phyloP scores from a whole-genome alignment of 2,113 vertebrate species.

The Axis porcinus region DNA sequence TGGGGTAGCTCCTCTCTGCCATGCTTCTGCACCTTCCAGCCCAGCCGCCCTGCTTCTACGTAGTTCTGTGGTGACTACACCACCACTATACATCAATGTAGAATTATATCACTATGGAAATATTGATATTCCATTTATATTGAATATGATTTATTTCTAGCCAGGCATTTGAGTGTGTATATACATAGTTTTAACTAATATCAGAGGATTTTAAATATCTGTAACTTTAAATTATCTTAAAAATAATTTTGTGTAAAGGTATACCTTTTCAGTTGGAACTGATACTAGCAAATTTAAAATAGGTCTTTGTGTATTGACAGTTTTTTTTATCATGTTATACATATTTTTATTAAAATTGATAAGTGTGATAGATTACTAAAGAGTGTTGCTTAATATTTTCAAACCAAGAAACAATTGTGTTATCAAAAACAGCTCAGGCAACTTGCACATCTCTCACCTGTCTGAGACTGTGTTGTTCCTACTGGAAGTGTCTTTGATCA shows the following conservation, averaged over 20 bases:
- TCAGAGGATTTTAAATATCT: not conserved
- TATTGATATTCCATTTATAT: not conserved
- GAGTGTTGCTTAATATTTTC: slow-evolving; percentile 7
- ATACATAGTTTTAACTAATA: not conserved
- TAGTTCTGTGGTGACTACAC: not conserved
- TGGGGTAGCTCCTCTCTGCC: too few relatives aligned
- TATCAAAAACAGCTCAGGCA: not conserved
- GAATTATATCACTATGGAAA: not conserved
- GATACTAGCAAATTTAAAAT: not conserved
- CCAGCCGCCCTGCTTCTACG: too few relatives aligned
- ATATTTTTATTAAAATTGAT: not conserved
- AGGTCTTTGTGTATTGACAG: not conserved
- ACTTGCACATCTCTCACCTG: not conserved
- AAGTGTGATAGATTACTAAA: not conserved
- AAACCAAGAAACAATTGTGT: not conserved
- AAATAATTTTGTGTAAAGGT: slow-evolving; percentile 10
- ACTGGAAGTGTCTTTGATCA: not conserved
- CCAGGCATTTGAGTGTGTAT: not conserved
- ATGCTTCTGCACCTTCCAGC: fast-evolving
- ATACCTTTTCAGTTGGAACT: not conserved
- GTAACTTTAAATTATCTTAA: not conserved
- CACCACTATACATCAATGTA: not conserved
- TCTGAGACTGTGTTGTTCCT: not conserved
- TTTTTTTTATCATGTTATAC: not conserved
- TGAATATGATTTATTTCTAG: not conserved